Evolutionary conservation across 2,113 vertebrate species (phyloP), one percentile per base, ranked within the genome.

Genomic region (Python bivittatus): DNA sequence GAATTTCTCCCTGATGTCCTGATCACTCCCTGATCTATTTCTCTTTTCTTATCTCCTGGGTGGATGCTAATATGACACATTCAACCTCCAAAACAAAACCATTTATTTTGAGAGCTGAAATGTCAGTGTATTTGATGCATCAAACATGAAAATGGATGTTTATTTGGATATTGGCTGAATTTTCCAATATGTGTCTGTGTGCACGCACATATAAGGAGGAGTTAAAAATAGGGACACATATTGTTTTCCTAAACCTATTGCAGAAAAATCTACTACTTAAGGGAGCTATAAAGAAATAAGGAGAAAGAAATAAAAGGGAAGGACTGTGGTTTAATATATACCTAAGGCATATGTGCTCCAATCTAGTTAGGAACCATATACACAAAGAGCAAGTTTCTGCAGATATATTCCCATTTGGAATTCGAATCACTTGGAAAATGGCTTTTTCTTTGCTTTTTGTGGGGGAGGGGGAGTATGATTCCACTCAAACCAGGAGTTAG

Each of bases 1-100:
- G 94, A 96, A 96, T 96, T 97, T 96, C 97, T 96, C 64, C 94
- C 93, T 95, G 95, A 97, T 97, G 95, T 96, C 95, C 97, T 93
- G 94, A 97, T 97, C 95, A 91, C 90, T 96, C 96, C 96, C 96
- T 97, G 96, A 97, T 97, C 96, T 97, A 94, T 94, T 94, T 95
- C 93, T 95, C 90, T 91, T 92, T 89, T 94, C 91, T 92, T 96
- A 93, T 96, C 95, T 96, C 94, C 93, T 95, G 94, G 94, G 58
- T 96, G 92, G 96, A 96, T 97, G 96, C 91, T 97, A 97, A 97
- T 97, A 95, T 97, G 96, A 96, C 95, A 97, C 93, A 97, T 94
- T 93, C 96, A 96, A 95, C 95, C 96, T 95, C 92, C 97, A 96
- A 96, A 97, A 97, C 95, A 97, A 57, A 96, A 96, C 94, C 94